Conservation (phyloP, 2,113 vertebrate genomes). For the rat (Rattus norvegicus) region DNA sequence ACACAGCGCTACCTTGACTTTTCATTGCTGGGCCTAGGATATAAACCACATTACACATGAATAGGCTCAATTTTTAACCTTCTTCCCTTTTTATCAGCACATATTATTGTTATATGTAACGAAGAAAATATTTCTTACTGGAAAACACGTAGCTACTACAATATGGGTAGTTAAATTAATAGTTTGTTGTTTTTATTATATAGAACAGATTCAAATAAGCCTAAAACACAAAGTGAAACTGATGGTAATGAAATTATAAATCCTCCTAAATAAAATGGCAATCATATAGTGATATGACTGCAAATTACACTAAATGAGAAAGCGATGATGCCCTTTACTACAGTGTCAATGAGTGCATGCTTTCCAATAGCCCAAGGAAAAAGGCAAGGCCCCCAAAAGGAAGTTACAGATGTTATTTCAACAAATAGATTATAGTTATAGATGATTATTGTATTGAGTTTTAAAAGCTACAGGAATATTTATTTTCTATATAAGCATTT, state of each 20-base stretch:
- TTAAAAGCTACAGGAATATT: slow-evolving; percentile 4
- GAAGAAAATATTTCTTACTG: slow-evolving; percentile 15
- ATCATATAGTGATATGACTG: slow-evolving; percentile 31
- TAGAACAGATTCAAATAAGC: slow-evolving; percentile 8
- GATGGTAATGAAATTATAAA: slow-evolving; percentile 36
- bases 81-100: neutral
- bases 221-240: slow-evolving; percentile 53
- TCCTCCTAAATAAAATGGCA: neutral
- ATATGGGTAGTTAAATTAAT: neutral
- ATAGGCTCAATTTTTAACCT: neutral
- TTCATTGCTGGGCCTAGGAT: slow-evolving; percentile 6
- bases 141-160: slow-evolving; percentile 38
- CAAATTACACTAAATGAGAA: slow-evolving; percentile 33
- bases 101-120: neutral
- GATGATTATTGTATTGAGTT: neutral
- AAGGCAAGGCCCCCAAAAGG: slow-evolving; percentile 10
- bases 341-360: neutral
- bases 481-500: slow-evolving; percentile 35
- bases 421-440: neutral
- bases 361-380: slow-evolving; percentile 27
- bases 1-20: neutral
- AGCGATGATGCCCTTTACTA: neutral
- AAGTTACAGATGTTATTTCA: slow-evolving; percentile 7
- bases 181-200: slow-evolving; percentile 1
- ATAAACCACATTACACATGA: neutral